A percentile compares a stretch with the other conserved stretches of the same genome.
Conservation (phyloP, 2,797 vertebrate species). For the Martes flavigula region DNA sequence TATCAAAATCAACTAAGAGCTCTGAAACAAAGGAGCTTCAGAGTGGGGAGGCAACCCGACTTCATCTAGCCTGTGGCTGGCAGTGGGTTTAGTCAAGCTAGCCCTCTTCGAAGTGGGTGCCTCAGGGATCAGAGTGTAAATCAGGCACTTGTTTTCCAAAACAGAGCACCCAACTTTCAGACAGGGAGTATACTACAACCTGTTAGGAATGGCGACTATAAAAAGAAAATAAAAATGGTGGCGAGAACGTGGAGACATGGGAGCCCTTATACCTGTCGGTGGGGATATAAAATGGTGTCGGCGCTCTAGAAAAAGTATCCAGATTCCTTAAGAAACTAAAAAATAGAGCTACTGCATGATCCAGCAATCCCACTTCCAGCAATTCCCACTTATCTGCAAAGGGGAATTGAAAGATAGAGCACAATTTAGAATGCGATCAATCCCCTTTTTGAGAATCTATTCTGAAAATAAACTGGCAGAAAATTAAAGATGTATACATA, state of each 20-base stretch:
- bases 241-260: neutral
- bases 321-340: neutral
- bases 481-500: neutral
- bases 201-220: neutral
- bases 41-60: neutral
- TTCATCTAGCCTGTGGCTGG: neutral
- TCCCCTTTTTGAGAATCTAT: neutral
- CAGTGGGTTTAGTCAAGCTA: too few species aligned
- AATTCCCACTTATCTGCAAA: neutral
- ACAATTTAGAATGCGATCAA: neutral
- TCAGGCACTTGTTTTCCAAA: neutral
- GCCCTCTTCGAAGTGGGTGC: accelerated
- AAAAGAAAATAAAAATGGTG: neutral
- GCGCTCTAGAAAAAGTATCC: too few species aligned
- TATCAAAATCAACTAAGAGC: neutral
- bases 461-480: neutral
- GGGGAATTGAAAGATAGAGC: neutral
- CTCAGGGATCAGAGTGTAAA: neutral
- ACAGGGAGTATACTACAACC: neutral
- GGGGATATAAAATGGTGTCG: neutral
- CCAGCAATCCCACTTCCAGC: too few species aligned
- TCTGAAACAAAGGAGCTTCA: neutral
- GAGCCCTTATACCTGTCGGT: neutral
- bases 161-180: neutral
- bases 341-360: neutral